Conservation (phyloP, 2,797 vertebrate species). For the Chaetodon trifasciatus region DNA sequence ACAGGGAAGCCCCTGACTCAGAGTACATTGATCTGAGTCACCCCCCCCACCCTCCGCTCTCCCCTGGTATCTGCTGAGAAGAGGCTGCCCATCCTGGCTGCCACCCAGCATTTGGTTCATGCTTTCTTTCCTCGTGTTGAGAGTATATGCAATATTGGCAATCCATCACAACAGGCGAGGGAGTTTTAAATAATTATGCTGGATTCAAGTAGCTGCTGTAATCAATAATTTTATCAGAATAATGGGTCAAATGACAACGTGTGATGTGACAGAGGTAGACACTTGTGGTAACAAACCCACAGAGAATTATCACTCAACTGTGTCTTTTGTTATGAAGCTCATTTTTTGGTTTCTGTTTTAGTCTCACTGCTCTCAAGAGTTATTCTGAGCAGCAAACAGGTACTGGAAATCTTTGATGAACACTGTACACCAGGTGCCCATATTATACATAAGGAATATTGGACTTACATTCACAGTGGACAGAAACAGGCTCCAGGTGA, state of each 20-base stretch:
- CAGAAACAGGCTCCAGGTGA: neutral
- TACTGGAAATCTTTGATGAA: too few relatives aligned
- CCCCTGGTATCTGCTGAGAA: constrained; percentile 37
- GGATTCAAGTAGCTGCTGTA: too few relatives aligned
- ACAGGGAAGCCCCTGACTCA: constrained; percentile 27
- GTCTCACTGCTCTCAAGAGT: neutral
- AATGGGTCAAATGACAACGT: neutral
- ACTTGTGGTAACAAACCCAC: too few relatives aligned
- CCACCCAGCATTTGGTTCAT: constrained; percentile 8
- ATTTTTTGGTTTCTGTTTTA: neutral
- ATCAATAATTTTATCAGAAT: too few relatives aligned
- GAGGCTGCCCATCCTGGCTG: constrained; percentile 30
- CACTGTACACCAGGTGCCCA: neutral
- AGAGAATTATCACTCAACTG: neutral
- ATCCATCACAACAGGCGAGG: too few relatives aligned
- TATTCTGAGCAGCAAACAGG: neutral
- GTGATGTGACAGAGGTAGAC: neutral
- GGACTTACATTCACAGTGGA: neutral
- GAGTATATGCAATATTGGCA: neutral
- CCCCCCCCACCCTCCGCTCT: neutral
- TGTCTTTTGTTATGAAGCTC: neutral
- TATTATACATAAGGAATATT: neutral
- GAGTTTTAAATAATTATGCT: neutral
- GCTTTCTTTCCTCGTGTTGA: neutral
- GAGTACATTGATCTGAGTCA: constrained; percentile 49